These are phyloP conservation scores for Hemicrepidius hirtus DNA, from an alignment of 2,888 invertebrate species.

Conservation along the genomic window DNA sequence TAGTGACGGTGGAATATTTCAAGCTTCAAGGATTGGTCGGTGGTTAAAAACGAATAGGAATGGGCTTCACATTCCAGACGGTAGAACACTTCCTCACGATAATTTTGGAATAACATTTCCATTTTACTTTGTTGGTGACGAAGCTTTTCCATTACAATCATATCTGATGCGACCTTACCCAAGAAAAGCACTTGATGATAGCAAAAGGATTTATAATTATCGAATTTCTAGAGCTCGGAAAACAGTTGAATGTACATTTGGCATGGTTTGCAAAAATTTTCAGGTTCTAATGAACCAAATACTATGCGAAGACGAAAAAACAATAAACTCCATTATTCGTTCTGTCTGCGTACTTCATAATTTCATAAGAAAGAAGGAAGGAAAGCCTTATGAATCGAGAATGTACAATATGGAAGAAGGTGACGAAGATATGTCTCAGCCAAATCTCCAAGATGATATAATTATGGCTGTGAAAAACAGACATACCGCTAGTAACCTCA, in stretches of 20 bases:
- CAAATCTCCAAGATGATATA: too few species aligned
- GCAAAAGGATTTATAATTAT: conserved; percentile 48
- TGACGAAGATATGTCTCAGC: too few species aligned
- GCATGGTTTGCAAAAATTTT: conserved; percentile 56
- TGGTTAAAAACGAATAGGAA: conserved; percentile 36
- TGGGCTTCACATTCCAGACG: conserved; percentile 48
- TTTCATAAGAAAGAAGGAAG: conserved; percentile 24
- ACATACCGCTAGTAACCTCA: conserved; percentile 42
- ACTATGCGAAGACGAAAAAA: conserved; percentile 45
- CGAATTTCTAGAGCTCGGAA: conserved; percentile 53
- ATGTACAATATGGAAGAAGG: conserved; percentile 2
- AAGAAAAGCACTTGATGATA: conserved; percentile 52
- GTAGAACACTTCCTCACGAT: conserved; percentile 39
- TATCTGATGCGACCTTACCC: conserved; percentile 58
- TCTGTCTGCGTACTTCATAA: conserved; percentile 55
- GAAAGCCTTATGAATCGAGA: conserved; percentile 8
- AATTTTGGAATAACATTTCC: conserved; percentile 46
- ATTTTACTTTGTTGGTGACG: conserved; percentile 57
- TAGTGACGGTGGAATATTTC: conserved; percentile 45
- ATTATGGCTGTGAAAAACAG: too few species aligned
- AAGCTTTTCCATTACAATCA: conserved; percentile 57
- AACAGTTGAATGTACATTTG: conserved; percentile 53
- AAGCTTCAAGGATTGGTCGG: conserved; percentile 53
- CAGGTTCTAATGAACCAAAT: conserved; percentile 51
- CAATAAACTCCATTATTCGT: conserved; percentile 52